Evolutionary conservation across 2,113 vertebrate genomes (phyloP).

Genomic region (Cebidichthys violaceus): DNA sequence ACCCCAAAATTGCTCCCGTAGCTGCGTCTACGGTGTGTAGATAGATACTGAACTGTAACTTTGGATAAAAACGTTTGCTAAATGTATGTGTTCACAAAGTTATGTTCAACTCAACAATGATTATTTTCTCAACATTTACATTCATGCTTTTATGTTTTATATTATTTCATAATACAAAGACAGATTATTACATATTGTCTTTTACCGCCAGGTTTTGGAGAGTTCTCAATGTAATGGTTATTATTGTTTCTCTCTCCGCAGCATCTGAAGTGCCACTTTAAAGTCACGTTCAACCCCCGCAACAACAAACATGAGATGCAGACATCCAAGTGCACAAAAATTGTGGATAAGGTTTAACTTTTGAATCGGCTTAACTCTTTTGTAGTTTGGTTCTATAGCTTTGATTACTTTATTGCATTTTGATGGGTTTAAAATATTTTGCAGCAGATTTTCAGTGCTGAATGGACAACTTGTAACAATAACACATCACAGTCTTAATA

Average conservation of each 20-base stretch:
- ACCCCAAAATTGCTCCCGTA: no score
- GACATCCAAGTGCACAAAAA: slow-evolving; percentile 21
- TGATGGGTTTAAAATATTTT: not conserved
- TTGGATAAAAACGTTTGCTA: no score
- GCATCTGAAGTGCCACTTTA: slow-evolving; percentile 72
- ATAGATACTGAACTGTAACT: no score
- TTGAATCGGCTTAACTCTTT: not conserved
- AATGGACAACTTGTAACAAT: not conserved
- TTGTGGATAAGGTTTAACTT: not conserved
- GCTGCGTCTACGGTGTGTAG: no score
- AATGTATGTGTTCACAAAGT: not conserved
- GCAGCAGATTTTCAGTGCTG: not conserved
- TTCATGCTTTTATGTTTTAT: not conserved
- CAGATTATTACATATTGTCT: not conserved
- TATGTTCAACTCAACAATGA: not conserved
- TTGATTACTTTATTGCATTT: slow-evolving; percentile 9
- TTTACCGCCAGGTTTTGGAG: not conserved
- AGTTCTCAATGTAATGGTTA: not conserved
- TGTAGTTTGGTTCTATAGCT: not conserved
- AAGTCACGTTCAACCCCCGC: slow-evolving; percentile 55
- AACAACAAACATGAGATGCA: slow-evolving; percentile 32
- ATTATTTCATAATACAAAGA: not conserved
- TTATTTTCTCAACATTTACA: not conserved
- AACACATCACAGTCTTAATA: slow-evolving; percentile 2
- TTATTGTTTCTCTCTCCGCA: slow-evolving; percentile 48